phyloP scores from a whole-genome alignment of 2,888 invertebrate species.

The Aporophyla nigra region DNA sequence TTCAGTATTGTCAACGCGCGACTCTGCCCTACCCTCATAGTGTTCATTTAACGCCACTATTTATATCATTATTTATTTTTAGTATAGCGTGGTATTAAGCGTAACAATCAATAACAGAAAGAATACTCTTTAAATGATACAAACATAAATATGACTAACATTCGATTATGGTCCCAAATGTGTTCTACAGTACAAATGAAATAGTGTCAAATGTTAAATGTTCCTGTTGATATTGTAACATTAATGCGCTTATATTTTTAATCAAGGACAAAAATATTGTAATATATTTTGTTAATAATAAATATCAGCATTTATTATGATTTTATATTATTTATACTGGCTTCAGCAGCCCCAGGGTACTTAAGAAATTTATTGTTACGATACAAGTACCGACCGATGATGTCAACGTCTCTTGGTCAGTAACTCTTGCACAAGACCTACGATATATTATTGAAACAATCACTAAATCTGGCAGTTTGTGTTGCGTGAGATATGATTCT shows the following conservation, averaged over 20 bases:
- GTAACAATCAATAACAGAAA: constrained; percentile 73
- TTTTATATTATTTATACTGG: constrained; percentile 70
- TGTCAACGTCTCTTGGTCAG: constrained; percentile 15
- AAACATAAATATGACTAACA: constrained; percentile 57
- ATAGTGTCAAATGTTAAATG: constrained; percentile 71
- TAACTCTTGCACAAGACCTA: constrained; percentile 15
- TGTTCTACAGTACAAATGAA: constrained; percentile 72
- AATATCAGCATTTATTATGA: constrained; percentile 84
- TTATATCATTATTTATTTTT: constrained; percentile 84
- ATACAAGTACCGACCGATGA: constrained; percentile 21
- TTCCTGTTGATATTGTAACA: constrained; percentile 67
- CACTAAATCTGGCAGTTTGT: constrained; percentile 25
- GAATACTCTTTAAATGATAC: constrained; percentile 70
- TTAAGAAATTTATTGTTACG: constrained; percentile 75
- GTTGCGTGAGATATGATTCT: constrained; percentile 27
- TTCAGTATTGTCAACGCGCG: constrained; percentile 75
- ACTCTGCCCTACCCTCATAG: constrained; percentile 46
- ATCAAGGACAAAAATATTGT: constrained; percentile 62
- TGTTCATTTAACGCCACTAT: constrained; percentile 78
- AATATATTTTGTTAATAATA: constrained; percentile 70
- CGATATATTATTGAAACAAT: constrained; percentile 20
- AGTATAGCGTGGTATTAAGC: constrained; percentile 76
- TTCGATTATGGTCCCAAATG: constrained; percentile 47
- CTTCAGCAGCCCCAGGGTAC: constrained; percentile 82
- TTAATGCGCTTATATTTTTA: constrained; percentile 57